A percentile compares a stretch with the other conserved stretches of the same genome.
Conservation (phyloP, 30 jellyfish, hydroid and myxozoan species). For the Nemopilema nomurai region DNA sequence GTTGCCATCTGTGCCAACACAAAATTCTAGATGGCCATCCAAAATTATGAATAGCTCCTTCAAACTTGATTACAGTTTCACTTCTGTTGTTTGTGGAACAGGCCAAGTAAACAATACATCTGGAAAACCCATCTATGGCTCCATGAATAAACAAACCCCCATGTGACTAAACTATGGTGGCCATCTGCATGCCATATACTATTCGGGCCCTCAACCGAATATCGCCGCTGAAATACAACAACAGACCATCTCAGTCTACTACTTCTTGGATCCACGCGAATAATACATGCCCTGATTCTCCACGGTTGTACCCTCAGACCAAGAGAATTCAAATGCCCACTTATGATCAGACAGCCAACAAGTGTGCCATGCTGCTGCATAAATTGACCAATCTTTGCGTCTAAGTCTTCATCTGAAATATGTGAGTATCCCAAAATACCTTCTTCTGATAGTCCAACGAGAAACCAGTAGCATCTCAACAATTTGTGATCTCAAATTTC, state of each 20-base stretch:
- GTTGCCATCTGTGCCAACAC: neutral
- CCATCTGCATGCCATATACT: conserved; percentile 71
- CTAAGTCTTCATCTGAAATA: conserved; percentile 49
- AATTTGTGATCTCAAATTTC: conserved; percentile 19
- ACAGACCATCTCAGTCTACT: conserved; percentile 49
- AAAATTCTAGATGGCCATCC: conserved; percentile 36
- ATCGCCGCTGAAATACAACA: conserved; percentile 43
- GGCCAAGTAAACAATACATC: conserved; percentile 41
- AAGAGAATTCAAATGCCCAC: conserved; percentile 31
- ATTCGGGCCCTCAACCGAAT: conserved; percentile 65
- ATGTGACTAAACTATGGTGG: conserved; percentile 59
- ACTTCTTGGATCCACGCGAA: conserved; percentile 51
- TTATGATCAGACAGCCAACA: conserved; percentile 28
- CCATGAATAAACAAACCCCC: conserved; percentile 81
- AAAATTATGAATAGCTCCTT: conserved; percentile 12
- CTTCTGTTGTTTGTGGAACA: conserved; percentile 50
- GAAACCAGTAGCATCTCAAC: conserved; percentile 30
- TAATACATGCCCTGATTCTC: conserved; percentile 44
- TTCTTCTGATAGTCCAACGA: conserved; percentile 48
- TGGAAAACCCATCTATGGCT: conserved; percentile 72
- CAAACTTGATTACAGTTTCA: conserved; percentile 51
- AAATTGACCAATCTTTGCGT: conserved; percentile 16
- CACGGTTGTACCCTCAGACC: conserved; percentile 48
- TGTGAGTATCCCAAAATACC: conserved; percentile 26
- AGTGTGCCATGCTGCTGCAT: conserved; percentile 35